A percentile compares a stretch with the other conserved stretches of the same genome.
Conservation (phyloP, 2,888 invertebrate species). For the Chrysolina oricalcia region DNA sequence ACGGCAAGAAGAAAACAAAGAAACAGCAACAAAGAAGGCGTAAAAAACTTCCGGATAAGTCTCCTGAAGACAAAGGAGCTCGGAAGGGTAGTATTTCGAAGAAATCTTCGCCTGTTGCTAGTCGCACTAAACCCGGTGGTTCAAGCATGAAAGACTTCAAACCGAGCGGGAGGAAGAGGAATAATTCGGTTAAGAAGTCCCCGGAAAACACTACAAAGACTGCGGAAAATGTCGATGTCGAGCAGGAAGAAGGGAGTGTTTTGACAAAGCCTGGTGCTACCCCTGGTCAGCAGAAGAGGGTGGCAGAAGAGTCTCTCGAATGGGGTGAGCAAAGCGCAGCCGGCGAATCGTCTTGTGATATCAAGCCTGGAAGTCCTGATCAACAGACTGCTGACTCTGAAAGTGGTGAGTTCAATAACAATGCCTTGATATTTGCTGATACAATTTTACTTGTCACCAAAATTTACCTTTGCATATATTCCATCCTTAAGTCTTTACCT, state of each 20-base stretch:
- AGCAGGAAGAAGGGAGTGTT: constrained; percentile 30
- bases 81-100: constrained; percentile 31
- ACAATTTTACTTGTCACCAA: no score
- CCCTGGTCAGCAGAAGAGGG: constrained; percentile 49
- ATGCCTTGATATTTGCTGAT: no score
- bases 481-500: no score
- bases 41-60: constrained; percentile 43
- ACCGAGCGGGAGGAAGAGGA: constrained; percentile 4
- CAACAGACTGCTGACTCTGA: constrained; percentile 69
- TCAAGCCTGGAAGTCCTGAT: constrained; percentile 63
- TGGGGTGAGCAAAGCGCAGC: constrained; percentile 61
- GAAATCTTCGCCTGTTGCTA: not conserved
- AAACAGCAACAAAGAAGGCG: constrained; percentile 52
- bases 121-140: not conserved
- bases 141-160: constrained; percentile 9
- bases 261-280: constrained; percentile 49
- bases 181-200: constrained; percentile 28
- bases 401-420: constrained; percentile 62
- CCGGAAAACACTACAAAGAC: constrained; percentile 24
- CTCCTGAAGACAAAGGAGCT: constrained; percentile 28
- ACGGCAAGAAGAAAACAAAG: constrained; percentile 58
- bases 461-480: no score
- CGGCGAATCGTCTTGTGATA: constrained; percentile 61
- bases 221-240: constrained; percentile 21
- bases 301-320: constrained; percentile 57